Evolutionary conservation across 2,113 vertebrate species (phyloP), one percentile per base, ranked within the genome.

Genomic region (Neotragus moschatus): DNA sequence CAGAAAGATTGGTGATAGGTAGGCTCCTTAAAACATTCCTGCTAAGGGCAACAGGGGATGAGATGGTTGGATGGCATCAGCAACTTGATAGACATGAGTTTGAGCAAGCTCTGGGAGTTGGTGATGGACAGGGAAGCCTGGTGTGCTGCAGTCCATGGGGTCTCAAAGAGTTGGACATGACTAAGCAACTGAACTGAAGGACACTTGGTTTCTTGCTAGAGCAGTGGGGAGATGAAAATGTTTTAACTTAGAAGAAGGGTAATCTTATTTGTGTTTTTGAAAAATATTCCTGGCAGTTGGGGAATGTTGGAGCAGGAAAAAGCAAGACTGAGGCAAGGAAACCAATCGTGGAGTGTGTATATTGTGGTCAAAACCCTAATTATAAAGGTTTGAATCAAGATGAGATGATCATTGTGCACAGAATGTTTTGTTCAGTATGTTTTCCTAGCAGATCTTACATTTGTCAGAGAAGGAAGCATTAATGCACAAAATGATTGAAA

Each of bases 381-480:
- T 63, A 51, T 33, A 30, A 88, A 30, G 33, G 30, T 82, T 91
- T 25, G 75, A 84, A 86, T 33, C 33, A 60, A 84, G 39, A 36
- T 53, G 21, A 77, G 70, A 63, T 39, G 70, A 63, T 39, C 51
- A 58, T 4, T 79, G 12, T 43, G 26, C 56, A 17, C 60, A 75
- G 3, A 45, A 47, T 21, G 75, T 93, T 58, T 70, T 87, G 87
- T 58, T 66, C 21, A 60, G 25, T 51, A 4, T 51, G 51, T 93
- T 87, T 90, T 66, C 66, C 51, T 91, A 30, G 25, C 33, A 87
- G 25, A 17, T 66, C 49, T 90, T 90, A 28, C 10, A 23, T 93
- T 43, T 91, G 28, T 51, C 60, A 81, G 56, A 96, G 58, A 96
- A 80, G 53, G 66, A 73, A 96, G 33, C 21, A 36, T 94, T 91